Conservation (phyloP, 2,113 vertebrate species). For the Otus sunia region DNA sequence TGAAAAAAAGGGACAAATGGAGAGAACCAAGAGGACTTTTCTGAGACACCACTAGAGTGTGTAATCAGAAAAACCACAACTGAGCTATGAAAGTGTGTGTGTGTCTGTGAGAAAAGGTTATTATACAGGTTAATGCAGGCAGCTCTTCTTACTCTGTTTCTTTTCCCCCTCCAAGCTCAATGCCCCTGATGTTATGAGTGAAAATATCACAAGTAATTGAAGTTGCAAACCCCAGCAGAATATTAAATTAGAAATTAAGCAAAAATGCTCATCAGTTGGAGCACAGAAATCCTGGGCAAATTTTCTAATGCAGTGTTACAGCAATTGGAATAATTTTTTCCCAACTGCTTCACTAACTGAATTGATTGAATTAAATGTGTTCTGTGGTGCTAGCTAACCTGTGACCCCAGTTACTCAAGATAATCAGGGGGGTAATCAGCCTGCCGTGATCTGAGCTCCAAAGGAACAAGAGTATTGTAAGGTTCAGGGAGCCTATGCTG, state of each 20-base stretch:
- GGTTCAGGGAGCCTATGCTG: constrained; percentile 39
- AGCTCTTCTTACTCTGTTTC: not conserved
- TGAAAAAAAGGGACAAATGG: not conserved
- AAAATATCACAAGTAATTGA: constrained; percentile 53
- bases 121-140: not conserved
- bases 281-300: constrained; percentile 29
- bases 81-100: not conserved
- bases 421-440: constrained; percentile 69
- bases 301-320: constrained; percentile 24
- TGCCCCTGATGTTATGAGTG: not conserved
- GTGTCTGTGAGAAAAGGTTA: not conserved
- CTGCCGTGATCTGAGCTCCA: constrained; percentile 16
- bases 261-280: constrained; percentile 19
- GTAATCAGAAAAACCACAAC: not conserved
- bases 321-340: not conserved
- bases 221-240: constrained; percentile 37
- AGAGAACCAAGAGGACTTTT: not conserved
- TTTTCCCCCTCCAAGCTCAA: not conserved
- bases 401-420: constrained; percentile 54
- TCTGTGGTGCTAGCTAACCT: constrained; percentile 50
- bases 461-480: not conserved
- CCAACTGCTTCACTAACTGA: constrained; percentile 37
- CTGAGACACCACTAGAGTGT: not conserved
- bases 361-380: constrained; percentile 72
- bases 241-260: constrained; percentile 64